phyloP scores from a whole-genome alignment of 2,113 vertebrate species.

The Sorex araneus region DNA sequence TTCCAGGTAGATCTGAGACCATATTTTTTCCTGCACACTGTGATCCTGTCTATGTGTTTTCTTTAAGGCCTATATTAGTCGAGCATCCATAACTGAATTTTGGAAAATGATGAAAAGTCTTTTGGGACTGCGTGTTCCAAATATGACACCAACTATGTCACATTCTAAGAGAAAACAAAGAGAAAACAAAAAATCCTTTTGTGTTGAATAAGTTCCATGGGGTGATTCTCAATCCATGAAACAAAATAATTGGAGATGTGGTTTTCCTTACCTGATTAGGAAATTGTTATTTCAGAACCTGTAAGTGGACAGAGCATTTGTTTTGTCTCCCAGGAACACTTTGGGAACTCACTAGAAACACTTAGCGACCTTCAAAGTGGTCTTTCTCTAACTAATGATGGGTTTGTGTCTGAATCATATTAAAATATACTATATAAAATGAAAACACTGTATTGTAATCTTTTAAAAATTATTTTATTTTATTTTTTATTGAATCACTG shows the following conservation, averaged over 20 bases:
- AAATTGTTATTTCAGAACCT: constrained; percentile 9
- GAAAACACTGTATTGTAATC: background rate
- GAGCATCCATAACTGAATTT: constrained; percentile 19
- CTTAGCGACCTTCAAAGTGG: background rate
- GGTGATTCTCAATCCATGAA: background rate
- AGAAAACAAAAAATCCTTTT: too few relatives aligned
- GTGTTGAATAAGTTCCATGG: background rate
- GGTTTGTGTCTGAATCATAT: background rate
- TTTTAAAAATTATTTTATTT: too few relatives aligned
- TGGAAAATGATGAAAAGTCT: constrained; percentile 52
- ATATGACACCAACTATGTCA: background rate
- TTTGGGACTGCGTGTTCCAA: constrained; percentile 10
- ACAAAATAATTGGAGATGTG: background rate
- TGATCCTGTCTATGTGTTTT: background rate
- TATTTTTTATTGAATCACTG: too few relatives aligned
- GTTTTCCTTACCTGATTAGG: background rate
- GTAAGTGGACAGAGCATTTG: background rate
- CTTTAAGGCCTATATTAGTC: background rate
- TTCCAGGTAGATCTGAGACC: background rate
- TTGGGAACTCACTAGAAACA: background rate
- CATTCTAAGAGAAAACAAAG: constrained; percentile 49
- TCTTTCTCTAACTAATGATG: background rate
- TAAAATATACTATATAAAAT: background rate
- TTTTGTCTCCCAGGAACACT: background rate
- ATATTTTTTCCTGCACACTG: background rate